Base-by-base conservation (phyloP, 2,797 vertebrate species). In the Orestias chungarensis region DNA sequence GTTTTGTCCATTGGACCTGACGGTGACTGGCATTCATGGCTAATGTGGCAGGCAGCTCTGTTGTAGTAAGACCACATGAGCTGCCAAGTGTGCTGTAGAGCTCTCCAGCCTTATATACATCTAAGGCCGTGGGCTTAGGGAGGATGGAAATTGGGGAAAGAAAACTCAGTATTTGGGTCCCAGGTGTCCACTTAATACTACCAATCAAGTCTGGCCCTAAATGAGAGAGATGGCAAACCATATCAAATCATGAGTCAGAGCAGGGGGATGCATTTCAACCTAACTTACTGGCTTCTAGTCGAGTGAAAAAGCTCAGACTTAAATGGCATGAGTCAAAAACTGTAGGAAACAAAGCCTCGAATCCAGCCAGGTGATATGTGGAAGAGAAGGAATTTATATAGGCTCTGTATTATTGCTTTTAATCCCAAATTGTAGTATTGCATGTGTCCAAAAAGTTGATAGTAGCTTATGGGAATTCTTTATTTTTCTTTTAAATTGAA, bases 171-270 rank as follows among this genome's bases (percentile, higher is more conserved):
- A 72, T 80, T 74, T 1, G 44, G 85, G 86, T 89, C 90, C 79
- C 92, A 92, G 90, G 88, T 91, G 89, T 88, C 78, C 74, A 82
- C 77, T 85, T 87, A 89, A 82, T 35, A 3, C 80, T 73, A 87
- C 74, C 83, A 85, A 91, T 90, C 90, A 89, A 82, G 86, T 86
- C 71, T 1, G 14, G 75, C 77, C 78, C 0, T 8, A 65, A 83
- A 79, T 84, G 75, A 83, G 76, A 68, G 70, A 82, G 67, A 87
- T 86, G 74, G 81, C 76, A 88, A 84, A 82, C 74, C 74, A 82
- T 84, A 89, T 91, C 86, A 88, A 85, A 89, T 88, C 78, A 87
- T 82, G 87, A 91, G 82, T 88, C 82, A 85, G 78, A 87, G 86
- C 65, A 82, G 71, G 76, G 79, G 87, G 86, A 83, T 82, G 70